phyloP scores from a whole-genome alignment of 2,113 vertebrate genomes.

The Eulemur rufifrons region DNA sequence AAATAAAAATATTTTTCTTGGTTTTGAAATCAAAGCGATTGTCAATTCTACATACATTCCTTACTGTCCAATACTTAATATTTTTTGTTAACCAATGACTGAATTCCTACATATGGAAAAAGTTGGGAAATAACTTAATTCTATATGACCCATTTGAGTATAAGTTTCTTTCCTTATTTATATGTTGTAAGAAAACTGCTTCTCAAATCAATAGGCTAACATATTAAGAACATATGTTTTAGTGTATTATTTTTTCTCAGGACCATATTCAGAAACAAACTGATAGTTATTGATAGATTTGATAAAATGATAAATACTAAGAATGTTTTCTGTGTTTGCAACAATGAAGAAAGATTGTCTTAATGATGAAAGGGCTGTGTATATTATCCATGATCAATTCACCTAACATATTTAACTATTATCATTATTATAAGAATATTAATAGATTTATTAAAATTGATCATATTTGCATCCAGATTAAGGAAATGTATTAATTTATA shows the following conservation, averaged over 20 bases:
- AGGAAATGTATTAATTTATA: neutral
- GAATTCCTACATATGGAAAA: neutral
- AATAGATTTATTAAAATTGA: neutral
- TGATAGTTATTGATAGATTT: neutral
- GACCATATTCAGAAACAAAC: neutral
- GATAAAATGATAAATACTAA: neutral
- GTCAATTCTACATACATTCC: neutral
- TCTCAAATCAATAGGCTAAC: neutral
- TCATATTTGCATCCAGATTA: neutral
- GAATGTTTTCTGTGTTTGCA: neutral
- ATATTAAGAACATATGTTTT: neutral
- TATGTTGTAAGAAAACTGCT: neutral
- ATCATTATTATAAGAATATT: neutral
- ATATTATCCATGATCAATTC: neutral
- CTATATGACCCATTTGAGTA: neutral
- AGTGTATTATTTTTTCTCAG: neutral
- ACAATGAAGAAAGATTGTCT: neutral
- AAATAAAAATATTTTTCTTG: neutral
- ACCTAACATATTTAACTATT: neutral
- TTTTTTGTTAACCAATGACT: neutral
- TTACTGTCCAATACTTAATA: neutral
- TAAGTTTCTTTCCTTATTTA: neutral
- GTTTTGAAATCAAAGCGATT: neutral
- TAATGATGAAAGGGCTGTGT: neutral
- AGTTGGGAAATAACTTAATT: neutral